Evolutionary conservation across 2,797 vertebrate species (phyloP), one percentile per base, ranked within the genome.

Genomic region (Graptemys geographica): DNA sequence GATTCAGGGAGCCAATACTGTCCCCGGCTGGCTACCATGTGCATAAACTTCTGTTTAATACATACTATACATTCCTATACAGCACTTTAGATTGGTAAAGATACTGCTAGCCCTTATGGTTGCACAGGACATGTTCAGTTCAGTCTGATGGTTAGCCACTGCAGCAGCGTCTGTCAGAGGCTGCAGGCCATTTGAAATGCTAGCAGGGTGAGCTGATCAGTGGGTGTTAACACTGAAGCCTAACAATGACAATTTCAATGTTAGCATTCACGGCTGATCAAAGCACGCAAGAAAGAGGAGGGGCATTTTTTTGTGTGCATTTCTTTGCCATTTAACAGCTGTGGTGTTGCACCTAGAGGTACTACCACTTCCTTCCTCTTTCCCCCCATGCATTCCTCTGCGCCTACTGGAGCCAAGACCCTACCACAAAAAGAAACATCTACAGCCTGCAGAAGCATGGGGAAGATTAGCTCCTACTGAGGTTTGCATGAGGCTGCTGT

Each of bases 21-120:
- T 33, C 84, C 11, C 52, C 0, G 0, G 49, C 0, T 55, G 81
- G 28, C 23, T 56, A 4, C 2, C 85, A 37, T 55, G 57, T 27
- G 10, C 41, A 76, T 47, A 16, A 47, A 47, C 69, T 27, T 74
- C 37, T 41, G 21, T 27, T 74, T 44, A 74, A 27, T 23, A 10
- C n/a, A n/a, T 62, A 33, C 4, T 65, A 23, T 5, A n/a, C 21
- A 23, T 3, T 21, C 65, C 65, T 37, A 18, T n/a, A 33, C 1
- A 8, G 59, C 33, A 8, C 18, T n/a, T 69, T 8, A 72, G 19
- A 72, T 41, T 23, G 65, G n/a, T 11, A 72, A 41, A 41, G 65
- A 12, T 18, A 8, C n/a, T 10, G 21, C 65, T 41, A 11, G 11
- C 27, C 44, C 74, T 44, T 16, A 76, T 3, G 8, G 41, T 31